Base-by-base conservation (phyloP, 2,888 invertebrate species). In the Mamestra brassicae region DNA sequence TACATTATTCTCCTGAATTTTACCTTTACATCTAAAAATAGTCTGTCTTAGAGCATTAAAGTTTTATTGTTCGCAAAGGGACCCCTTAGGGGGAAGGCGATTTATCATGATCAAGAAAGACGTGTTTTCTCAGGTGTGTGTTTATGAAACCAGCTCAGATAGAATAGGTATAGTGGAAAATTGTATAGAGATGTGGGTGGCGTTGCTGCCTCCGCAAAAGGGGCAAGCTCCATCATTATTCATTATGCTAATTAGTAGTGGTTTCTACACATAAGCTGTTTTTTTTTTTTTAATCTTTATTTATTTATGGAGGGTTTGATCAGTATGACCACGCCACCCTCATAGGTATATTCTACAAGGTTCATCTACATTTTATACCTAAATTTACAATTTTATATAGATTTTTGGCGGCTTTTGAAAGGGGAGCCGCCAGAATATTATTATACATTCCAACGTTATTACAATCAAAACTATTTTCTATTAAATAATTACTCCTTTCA, bases 61-160 rank as follows among this genome's bases (percentile, higher is more conserved):
- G 68, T 80, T 85, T 69, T 81, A 71, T 76, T 71, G 77, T 69
- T 26, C 38, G 71, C 45, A 65, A 55, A 55, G 1, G 17, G 45
- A 58, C 11, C 55, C 62, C 58, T 73, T 11, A 11, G n/a, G 45
- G 36, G 8, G 34, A 42, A 17, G 55, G 50, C 36, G 17, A 85
- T 81, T 60, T 71, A 76, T 85, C 82, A 81, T 76, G 71, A 69
- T 85, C 71, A 81, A 69, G 55, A 42, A 26, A 52, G 47, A 85
- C 69, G 66, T 76, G 42, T 69, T 63, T 58, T 58, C 52, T 63
- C 50, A 72, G 58, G 70, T 66, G 62, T 26, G 4, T n/a, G 62
- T 71, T 57, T 62, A 55, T 62, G 50, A 70, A 80, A 47, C 68
- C 1, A 52, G 60, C 34, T 38, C 8, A 8, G 42, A 47, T 55